These are phyloP conservation scores for Nemotelus nigrinus DNA, from an alignment of 2,888 invertebrate genomes.

Conservation along the genomic window DNA sequence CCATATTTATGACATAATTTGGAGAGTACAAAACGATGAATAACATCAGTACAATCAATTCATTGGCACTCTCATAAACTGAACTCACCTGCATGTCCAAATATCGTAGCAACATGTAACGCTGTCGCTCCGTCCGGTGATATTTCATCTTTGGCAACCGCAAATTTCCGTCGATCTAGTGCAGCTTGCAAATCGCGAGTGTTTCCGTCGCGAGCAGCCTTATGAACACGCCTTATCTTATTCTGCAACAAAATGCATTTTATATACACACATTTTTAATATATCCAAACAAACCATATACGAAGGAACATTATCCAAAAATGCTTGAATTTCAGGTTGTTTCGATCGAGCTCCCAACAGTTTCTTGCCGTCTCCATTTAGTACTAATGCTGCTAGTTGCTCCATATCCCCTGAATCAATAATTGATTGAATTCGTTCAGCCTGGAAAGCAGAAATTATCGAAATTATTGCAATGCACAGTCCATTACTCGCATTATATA, in stretches of 20 bases:
- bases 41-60: too few relatives aligned
- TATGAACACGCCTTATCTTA: constrained; percentile 89
- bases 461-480: too few relatives aligned
- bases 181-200: constrained; percentile 85
- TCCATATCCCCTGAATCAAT: constrained; percentile 85
- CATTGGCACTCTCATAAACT: too few relatives aligned
- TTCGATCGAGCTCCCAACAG: constrained; percentile 75
- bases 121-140: constrained; percentile 88
- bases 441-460: constrained; percentile 63
- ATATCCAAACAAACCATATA: constrained; percentile 76
- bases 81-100: constrained; percentile 78
- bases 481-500: not conserved
- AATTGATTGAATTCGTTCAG: constrained; percentile 73
- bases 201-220: constrained; percentile 85
- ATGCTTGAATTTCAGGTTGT: constrained; percentile 84
- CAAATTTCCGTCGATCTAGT: constrained; percentile 89
- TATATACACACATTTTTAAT: constrained; percentile 20
- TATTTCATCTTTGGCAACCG: constrained; percentile 84
- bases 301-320: constrained; percentile 85
- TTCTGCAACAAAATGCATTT: constrained; percentile 68
- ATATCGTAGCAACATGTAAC: constrained; percentile 85
- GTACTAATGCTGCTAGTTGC: constrained; percentile 85
- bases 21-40: too few relatives aligned
- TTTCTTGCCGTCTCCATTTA: constrained; percentile 87
- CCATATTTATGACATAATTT: too few relatives aligned